Base-by-base conservation (phyloP, 1,140 invertebrate species). In the Bilobella aurantiaca region DNA sequence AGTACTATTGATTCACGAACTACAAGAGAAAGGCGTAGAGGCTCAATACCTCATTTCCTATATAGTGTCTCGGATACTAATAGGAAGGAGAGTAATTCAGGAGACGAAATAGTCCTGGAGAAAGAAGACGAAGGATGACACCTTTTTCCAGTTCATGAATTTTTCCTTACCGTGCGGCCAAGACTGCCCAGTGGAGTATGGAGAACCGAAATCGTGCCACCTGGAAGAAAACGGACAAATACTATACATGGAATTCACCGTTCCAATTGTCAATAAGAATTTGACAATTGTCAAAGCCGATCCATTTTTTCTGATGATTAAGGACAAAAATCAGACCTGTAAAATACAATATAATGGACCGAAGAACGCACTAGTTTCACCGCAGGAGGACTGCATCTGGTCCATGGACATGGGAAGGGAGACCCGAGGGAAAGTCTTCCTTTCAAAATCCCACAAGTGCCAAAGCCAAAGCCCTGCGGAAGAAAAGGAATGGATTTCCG, bases 271-370 rank as follows among this genome's bases (percentile, higher is more conserved):
- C 3, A 64, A 56, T 29, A 58, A 34, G 1, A 61, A 68, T 2
- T 46, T 68, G 16, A 30, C 28, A 12, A 25, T 64, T 14, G 31
- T 68, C 12, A 37, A 64, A 32, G 66, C 66, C 21, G 66, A 68
- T 30, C 30, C 62, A 37, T 68, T 64, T 42, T 8, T 27, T 5
- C 46, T 68, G 12, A 64, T 64, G 27, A 1, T 63, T 3, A 2
- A 58, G 30, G 49, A 63, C 27, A 3, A 27, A 14, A 64, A 61
- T 23, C 1, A 32, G 28, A 68, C 66, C 25, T 68, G 66, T 34
- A 53, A 2, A 18, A 18, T 56, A 1, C 60, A 47, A 16, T 68
- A 68, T 31, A 32, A 16, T 53, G 66, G 66, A 5, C 66, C 66
- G n/a, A 37, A 47, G 30, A 18, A 31, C 3, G 62, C 63, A 32